These are phyloP conservation scores for Otis tarda DNA, from an alignment of 2,113 vertebrate species.

Conservation along the genomic window DNA sequence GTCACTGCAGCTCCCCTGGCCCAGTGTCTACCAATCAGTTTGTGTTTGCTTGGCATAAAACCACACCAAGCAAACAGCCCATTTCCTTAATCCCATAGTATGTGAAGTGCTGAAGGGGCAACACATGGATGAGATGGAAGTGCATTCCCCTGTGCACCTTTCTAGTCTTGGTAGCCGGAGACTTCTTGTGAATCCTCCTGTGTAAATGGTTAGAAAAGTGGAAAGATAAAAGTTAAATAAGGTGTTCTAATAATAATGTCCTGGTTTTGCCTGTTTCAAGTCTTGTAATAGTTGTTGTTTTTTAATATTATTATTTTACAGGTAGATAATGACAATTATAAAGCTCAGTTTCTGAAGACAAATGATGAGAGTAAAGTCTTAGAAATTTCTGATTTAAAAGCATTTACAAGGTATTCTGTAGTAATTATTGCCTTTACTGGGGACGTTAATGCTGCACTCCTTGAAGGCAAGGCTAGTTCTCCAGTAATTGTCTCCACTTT, in stretches of 20 bases:
- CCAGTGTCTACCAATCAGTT: not conserved
- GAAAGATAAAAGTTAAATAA: not conserved
- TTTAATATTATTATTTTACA: constrained; percentile 42
- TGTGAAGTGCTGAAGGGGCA: not conserved
- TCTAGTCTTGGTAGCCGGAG: not conserved
- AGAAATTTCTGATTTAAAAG: constrained; percentile 83
- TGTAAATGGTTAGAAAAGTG: not conserved
- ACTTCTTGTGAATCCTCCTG: not conserved
- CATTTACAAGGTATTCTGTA: constrained; percentile 89
- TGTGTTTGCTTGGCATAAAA: not conserved
- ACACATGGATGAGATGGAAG: not conserved
- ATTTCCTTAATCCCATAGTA: not conserved
- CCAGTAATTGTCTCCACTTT: constrained; percentile 82
- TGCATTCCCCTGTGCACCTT: not conserved
- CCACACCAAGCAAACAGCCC: not conserved
- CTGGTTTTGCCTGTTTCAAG: not conserved
- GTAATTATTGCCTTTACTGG: constrained; percentile 88
- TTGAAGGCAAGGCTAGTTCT: constrained; percentile 82
- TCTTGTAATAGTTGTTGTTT: not conserved
- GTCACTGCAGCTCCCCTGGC: not conserved
- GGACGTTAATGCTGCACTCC: constrained; percentile 69
- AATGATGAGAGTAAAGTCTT: constrained; percentile 80
- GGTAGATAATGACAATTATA: constrained; percentile 82
- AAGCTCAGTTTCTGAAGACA: constrained; percentile 77
- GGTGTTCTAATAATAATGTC: not conserved